Evolutionary conservation across 2,888 invertebrate species (phyloP).

Genomic region (Drosophila anceps): DNA sequence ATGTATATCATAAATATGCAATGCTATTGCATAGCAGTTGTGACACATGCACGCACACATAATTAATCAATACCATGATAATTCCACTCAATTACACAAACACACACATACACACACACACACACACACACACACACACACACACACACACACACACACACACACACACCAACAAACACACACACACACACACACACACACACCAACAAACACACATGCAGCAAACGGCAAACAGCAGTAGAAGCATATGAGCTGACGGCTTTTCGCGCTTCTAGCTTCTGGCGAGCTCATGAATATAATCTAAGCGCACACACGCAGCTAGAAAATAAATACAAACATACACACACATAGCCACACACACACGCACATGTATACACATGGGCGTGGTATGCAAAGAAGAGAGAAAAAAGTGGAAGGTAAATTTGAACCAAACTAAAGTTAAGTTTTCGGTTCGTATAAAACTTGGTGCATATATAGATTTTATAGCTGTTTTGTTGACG

Average conservation of each 20-base stretch:
- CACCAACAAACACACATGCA: slow-evolving; percentile 16
- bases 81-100: slow-evolving; percentile 54
- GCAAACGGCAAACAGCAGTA: not conserved
- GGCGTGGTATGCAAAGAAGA: slow-evolving; percentile 65
- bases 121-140: slow-evolving; percentile 13
- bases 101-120: not conserved
- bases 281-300: slow-evolving; percentile 55
- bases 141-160: not conserved
- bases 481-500: slow-evolving; percentile 67
- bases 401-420: not conserved
- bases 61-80: slow-evolving; percentile 60
- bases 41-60: slow-evolving; percentile 24
- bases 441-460: slow-evolving; percentile 52
- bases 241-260: not conserved
- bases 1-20: slow-evolving; percentile 11
- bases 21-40: slow-evolving; percentile 11
- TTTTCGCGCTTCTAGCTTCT: slow-evolving; percentile 16
- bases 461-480: slow-evolving; percentile 73
- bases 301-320: slow-evolving; percentile 27
- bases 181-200: not conserved
- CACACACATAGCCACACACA: not conserved
- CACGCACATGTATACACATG: slow-evolving; percentile 32
- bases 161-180: not conserved
- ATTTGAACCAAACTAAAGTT: slow-evolving; percentile 41
- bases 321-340: slow-evolving; percentile 3